phyloP scores from a whole-genome alignment of 2,888 invertebrate genomes.

The Ypsolopha scabrella region DNA sequence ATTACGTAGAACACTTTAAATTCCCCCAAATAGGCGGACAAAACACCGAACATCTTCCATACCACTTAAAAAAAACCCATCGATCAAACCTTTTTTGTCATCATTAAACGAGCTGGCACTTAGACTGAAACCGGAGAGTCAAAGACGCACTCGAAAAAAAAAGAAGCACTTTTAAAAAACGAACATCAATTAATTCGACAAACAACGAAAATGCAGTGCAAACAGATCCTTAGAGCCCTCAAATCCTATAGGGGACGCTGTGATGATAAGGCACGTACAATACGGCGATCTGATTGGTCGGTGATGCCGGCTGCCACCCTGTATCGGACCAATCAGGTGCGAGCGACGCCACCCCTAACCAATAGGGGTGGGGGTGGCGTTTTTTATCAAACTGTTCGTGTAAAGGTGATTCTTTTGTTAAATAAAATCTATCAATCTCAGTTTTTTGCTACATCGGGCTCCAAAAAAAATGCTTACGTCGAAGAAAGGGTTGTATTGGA shows the following conservation, averaged over 20 bases:
- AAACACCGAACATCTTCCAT: too few relatives aligned
- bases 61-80: background rate
- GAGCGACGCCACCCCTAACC: conserved; percentile 22
- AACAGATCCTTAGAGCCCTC: conserved; percentile 54
- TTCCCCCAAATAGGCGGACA: too few relatives aligned
- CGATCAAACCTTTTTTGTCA: background rate
- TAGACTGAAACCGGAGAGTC: background rate
- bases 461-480: too few relatives aligned
- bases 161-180: conserved; percentile 1
- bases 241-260: conserved; percentile 37
- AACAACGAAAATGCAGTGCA: conserved; percentile 62
- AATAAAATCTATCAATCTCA: background rate
- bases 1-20: background rate
- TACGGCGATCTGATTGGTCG: conserved; percentile 26
- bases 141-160: background rate
- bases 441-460: background rate
- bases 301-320: conserved; percentile 21
- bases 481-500: too few relatives aligned
- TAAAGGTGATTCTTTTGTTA: background rate
- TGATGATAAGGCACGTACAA: conserved; percentile 43
- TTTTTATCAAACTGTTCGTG: conserved; percentile 9
- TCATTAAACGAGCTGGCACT: background rate
- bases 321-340: conserved; percentile 24
- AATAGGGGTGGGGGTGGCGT: conserved; percentile 11
- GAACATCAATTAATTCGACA: conserved; percentile 54